phyloP scores from a whole-genome alignment of 92 coral and sea anemone genomes.

The Heteractis magnifica region DNA sequence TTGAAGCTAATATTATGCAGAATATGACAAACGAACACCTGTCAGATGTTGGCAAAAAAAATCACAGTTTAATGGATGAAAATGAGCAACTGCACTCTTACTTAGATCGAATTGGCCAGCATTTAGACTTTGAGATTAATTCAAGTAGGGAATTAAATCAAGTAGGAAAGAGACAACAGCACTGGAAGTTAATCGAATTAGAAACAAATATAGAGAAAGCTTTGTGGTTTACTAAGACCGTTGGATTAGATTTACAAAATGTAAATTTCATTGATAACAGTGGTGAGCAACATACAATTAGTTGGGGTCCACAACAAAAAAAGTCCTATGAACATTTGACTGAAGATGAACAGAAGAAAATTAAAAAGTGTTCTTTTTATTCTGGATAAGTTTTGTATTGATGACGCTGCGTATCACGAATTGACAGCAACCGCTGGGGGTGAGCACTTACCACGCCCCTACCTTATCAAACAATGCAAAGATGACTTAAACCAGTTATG shows the following conservation, averaged over 20 bases:
- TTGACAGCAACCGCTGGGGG: slow-evolving; percentile 55
- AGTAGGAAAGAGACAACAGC: slow-evolving; percentile 49
- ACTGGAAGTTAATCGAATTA: slow-evolving; percentile 42
- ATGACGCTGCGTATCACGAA: slow-evolving; percentile 61
- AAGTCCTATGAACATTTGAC: slow-evolving; percentile 44
- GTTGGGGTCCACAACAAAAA: slow-evolving; percentile 12
- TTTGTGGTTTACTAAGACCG: slow-evolving; percentile 65
- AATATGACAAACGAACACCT: slow-evolving; percentile 27
- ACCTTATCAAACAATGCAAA: slow-evolving; percentile 50
- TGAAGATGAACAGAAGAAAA: slow-evolving; percentile 42
- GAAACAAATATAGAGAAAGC: slow-evolving; percentile 58
- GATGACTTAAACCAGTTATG: slow-evolving; percentile 30
- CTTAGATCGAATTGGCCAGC: slow-evolving; percentile 34
- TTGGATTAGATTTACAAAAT: slow-evolving; percentile 37
- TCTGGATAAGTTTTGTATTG: slow-evolving; percentile 56
- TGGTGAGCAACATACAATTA: slow-evolving; percentile 30
- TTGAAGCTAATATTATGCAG: slow-evolving; percentile 17
- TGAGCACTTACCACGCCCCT: slow-evolving; percentile 37
- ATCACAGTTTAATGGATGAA: slow-evolving; percentile 26
- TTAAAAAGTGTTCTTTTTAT: slow-evolving; percentile 39
- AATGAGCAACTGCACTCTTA: slow-evolving; percentile 25
- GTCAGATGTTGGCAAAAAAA: slow-evolving; percentile 11
- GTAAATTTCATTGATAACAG: slow-evolving; percentile 16
- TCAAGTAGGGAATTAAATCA: slow-evolving; percentile 20
- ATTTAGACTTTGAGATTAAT: slow-evolving; percentile 30